Base-by-base conservation (phyloP, 2,113 vertebrate species). In the Lycocorax pyrrhopterus region DNA sequence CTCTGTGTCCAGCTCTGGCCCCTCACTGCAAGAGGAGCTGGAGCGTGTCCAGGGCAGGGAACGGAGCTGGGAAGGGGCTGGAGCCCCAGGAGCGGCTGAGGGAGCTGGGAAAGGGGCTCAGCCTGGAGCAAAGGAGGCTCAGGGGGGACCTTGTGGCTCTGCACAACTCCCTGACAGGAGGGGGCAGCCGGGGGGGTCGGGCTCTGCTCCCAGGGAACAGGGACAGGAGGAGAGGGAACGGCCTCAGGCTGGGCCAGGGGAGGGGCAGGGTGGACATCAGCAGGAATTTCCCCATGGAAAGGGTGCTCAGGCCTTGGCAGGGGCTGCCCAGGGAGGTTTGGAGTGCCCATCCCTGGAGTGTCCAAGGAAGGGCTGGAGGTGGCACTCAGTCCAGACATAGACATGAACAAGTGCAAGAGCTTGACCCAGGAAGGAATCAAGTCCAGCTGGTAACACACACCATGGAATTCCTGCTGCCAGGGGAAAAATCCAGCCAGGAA, bases 221-320 rank as follows among this genome's bases (percentile, higher is more conserved):
- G 30, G 52, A 49, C 71, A 66, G 82, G 43, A 66, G 16, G 2
- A 41, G 60, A 66, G 60, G 71, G 43, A 67, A 49, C 10, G 1
- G 51, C 59, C 49, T 7, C n/a, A 19, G 20, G 32, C 43, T 60
- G 66, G 13, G 16, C 67, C 56, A 52, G 81, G 58, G 49, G 4
- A 62, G 33, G 49, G 2, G 6, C 43, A 66, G 59, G 30, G 1
- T 12, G 52, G 33, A 1, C 9, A 18, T 0, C 27, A 55, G 33
- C 10, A 73, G 58, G 46, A 69, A 69, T 78, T 78, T 87, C 29
- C 10, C 1, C 56, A 16, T 55, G 74, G 74, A 39, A 78, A 33
- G 12, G 26, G 17, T 0, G 26, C 0, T 4, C 9, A 58, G 26
- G 9, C 0, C 0, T 7, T 52, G 46, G 52, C 2, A 23, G n/a